Base-by-base conservation (phyloP, 2,113 vertebrate genomes). In the Eptesicus fuscus region DNA sequence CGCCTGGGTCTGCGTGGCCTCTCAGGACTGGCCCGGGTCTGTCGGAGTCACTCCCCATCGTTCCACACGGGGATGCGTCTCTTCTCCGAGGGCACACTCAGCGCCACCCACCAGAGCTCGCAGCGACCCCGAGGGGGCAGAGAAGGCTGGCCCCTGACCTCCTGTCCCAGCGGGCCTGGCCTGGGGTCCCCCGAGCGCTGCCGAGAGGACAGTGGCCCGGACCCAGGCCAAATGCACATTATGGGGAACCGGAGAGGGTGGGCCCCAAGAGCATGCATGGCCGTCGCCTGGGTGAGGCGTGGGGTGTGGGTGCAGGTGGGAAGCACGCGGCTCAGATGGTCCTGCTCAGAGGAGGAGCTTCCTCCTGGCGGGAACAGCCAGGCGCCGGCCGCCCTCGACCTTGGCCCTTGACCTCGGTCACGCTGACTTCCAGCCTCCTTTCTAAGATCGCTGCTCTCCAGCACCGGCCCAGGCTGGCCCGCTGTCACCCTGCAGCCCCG, bases 21-120 rank as follows among this genome's bases (percentile, higher is more conserved):
- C 61, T 17, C 7, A 1, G 32, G 61, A 32, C 20, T 0, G 30
- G 20, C 71, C 20, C 14, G 47, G 13, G n/a, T 28, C 49, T 2
- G 73, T 17, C 8, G 9, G 25, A 8, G 10, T 25, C 28, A 0
- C 37, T 17, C 7, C 7, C 56, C 11, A 1, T 28, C 40, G 1
- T 11, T 32, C 4, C 40, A 3, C 8, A 3, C 14, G 3, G 0
- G n/a, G n/a, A n/a, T 17, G 13, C 1, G 0, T 37, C 42, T 74
- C 47, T 10, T 20, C 22, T 6, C 1, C 6, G 44, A 2, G 17
- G 42, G 44, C 44, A 11, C 4, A 11, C 37, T 37, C 37, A 37
- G 37, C 37, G 37, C 37, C 37, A 37, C 37, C 37, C 37, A 37
- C 37, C 37, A 37, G 37, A 37, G 37, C 37, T 3, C 37, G 37